Conservation (phyloP, 2,888 invertebrate species). For the Oxyteleia sp. region DNA sequence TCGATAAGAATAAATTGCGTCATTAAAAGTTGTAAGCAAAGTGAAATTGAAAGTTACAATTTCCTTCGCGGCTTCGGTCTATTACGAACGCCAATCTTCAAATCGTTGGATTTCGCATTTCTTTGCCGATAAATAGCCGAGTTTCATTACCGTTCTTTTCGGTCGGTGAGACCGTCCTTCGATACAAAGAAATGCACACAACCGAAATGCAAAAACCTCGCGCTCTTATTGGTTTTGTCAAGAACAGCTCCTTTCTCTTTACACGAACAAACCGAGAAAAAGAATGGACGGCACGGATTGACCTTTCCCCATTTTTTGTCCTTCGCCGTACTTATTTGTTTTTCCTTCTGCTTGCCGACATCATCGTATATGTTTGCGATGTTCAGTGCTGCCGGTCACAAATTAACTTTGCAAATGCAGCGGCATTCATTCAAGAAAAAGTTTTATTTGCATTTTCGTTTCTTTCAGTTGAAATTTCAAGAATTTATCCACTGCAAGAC, state of each 20-base stretch:
- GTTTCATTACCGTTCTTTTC: slow-evolving; percentile 17
- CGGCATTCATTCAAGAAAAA: background rate
- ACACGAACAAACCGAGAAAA: slow-evolving; percentile 46
- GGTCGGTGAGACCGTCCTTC: slow-evolving; percentile 5
- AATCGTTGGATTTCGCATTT: slow-evolving; percentile 5
- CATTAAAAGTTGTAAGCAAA: slow-evolving; percentile 1
- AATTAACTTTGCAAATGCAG: background rate
- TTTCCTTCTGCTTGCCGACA: slow-evolving; percentile 27
- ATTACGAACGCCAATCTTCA: background rate
- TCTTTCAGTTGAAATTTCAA: background rate
- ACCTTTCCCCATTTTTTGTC: slow-evolving; percentile 55
- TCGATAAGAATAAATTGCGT: no score
- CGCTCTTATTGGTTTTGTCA: slow-evolving; percentile 48
- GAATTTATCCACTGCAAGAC: background rate
- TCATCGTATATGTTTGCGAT: slow-evolving; percentile 38
- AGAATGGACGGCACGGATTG: slow-evolving; percentile 48
- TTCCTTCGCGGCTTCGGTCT: no score
- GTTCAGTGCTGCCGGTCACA: slow-evolving; percentile 13
- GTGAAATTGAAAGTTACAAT: no score
- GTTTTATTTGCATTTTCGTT: background rate
- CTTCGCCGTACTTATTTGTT: slow-evolving; percentile 35
- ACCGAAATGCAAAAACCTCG: slow-evolving; percentile 58
- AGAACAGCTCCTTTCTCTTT: slow-evolving; percentile 67
- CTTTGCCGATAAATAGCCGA: background rate
- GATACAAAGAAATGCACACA: slow-evolving; percentile 26